Evolutionary conservation across 2,888 invertebrate genomes (phyloP), one percentile per base, ranked within the genome.

Genomic region (Pollenia angustigena): DNA sequence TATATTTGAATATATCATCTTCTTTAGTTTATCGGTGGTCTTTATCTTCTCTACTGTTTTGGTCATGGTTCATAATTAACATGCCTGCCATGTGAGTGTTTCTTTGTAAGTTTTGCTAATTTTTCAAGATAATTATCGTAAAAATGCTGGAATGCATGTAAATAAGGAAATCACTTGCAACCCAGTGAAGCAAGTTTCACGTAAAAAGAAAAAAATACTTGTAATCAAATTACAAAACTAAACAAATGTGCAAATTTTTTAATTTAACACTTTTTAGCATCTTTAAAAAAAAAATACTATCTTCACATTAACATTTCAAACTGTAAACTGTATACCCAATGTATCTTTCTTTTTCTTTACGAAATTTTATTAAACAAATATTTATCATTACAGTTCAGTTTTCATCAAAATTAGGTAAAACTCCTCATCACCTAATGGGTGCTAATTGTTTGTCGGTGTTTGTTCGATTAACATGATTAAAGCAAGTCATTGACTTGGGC

Each of bases 121-220:
- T 75, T 75, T 58, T 16, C 40, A 52, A 52, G 48, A 68, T 68
- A 78, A 78, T 58, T 58, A 78, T 68, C 78, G 18, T 18, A 62
- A 62, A 78, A 81, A 71, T 83, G 82, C 79, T 76, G 87, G 81
- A 69, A 88, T 90, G 89, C 89, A 88, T 90, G 89, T 89, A 90
- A 76, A 74, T 72, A 54, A 75, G 72, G 68, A 60, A 80, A 66
- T 79, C 64, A 46, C 10, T 40, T 64, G 54, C 80, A 56, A 75
- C 23, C 3, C 48, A 40, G 18, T n/a, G 66, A 56, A 66, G 80
- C 82, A 87, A 76, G 76, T 80, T 80, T 74, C 44, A 76, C 50
- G 52, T 56, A 66, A 66, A 69, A 52, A 23, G 23, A 42, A 16
- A 18, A 11, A 2, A n/a, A 23, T 44, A 32, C 42, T 56, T 44